phyloP scores from a whole-genome alignment of 23 tunicate species.

The Aplidium turbinatum region DNA sequence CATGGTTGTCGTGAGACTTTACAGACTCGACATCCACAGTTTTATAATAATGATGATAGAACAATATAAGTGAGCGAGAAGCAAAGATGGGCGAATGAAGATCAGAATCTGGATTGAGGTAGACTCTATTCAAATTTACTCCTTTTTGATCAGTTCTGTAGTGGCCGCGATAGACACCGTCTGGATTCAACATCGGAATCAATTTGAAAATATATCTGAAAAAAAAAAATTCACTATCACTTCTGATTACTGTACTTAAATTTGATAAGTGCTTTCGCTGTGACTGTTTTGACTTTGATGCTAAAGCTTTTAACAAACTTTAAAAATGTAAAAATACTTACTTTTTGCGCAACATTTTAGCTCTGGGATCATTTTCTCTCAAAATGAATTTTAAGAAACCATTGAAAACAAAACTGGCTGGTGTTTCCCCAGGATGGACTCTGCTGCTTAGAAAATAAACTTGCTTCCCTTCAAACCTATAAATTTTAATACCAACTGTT shows the following conservation, averaged over 20 bases:
- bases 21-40: neutral
- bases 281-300: neutral
- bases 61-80: slow-evolving; percentile 62
- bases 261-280: neutral
- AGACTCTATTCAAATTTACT: slow-evolving; percentile 86
- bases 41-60: slow-evolving; percentile 78
- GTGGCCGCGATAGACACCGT: slow-evolving; percentile 93
- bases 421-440: slow-evolving; percentile 99
- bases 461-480: slow-evolving; percentile 60
- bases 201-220: slow-evolving; percentile 66
- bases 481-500: no score
- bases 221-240: no score
- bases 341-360: slow-evolving; percentile 69
- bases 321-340: slow-evolving; percentile 4
- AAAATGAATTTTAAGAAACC: slow-evolving; percentile 92
- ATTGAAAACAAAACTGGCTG: slow-evolving; percentile 92
- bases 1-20: slow-evolving; percentile 1
- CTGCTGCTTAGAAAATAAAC: slow-evolving; percentile 81
- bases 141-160: slow-evolving; percentile 94
- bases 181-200: slow-evolving; percentile 95
- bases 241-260: no score
- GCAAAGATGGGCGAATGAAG: slow-evolving; percentile 80
- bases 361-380: slow-evolving; percentile 81
- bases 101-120: slow-evolving; percentile 66
- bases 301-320: neutral